These are phyloP conservation scores for Papilio demoleus DNA, from an alignment of 2,888 invertebrate genomes.

Conservation along the genomic window DNA sequence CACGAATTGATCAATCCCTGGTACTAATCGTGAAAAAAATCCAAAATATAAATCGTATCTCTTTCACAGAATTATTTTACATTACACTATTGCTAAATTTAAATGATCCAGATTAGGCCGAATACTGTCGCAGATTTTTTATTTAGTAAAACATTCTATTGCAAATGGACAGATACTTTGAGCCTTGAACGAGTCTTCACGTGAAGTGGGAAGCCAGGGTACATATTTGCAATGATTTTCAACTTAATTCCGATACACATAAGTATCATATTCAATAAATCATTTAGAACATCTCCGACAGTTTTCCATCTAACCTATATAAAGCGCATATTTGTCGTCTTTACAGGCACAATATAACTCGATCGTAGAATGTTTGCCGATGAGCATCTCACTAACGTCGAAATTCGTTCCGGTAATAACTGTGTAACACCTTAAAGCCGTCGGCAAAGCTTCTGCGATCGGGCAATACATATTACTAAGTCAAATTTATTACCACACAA, in stretches of 20 bases:
- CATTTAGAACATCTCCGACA: not conserved
- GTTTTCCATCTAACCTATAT: conserved; percentile 11
- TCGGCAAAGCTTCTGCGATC: no score
- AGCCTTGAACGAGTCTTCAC: not conserved
- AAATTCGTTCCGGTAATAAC: no score
- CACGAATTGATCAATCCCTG: not conserved
- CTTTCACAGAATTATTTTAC: conserved; percentile 39
- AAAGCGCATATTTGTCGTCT: conserved; percentile 6
- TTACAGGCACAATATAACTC: conserved; percentile 13
- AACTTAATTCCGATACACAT: not conserved
- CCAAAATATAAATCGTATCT: conserved; percentile 12
- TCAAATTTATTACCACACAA: not conserved
- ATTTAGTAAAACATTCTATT: not conserved
- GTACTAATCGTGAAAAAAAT: conserved; percentile 5
- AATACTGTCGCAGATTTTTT: conserved; percentile 2
- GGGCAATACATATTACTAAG: not conserved
- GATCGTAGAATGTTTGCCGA: no score
- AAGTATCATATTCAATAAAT: not conserved
- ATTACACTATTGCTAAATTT: conserved; percentile 10
- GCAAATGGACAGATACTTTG: not conserved
- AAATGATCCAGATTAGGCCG: not conserved
- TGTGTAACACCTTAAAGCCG: no score
- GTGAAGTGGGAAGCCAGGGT: no score
- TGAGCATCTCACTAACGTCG: no score
- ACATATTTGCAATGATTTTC: not conserved